A percentile compares a stretch with the other conserved stretches of the same genome.
These are phyloP conservation scores for Antheraea yamamai DNA, from an alignment of 2,888 invertebrate species.

Conservation along the genomic window DNA sequence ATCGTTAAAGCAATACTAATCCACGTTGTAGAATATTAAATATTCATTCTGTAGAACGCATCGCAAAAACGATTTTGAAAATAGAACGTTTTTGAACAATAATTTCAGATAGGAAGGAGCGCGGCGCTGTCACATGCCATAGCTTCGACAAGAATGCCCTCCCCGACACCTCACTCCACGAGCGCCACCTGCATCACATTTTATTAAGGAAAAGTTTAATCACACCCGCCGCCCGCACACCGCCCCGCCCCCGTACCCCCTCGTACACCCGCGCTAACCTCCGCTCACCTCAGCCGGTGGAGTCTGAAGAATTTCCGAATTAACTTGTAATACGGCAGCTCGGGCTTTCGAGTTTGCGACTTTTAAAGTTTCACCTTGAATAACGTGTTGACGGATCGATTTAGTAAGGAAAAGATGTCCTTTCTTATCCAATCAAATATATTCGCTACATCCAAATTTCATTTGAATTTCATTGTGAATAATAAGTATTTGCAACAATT, in stretches of 20 bases:
- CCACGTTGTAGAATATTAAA: not conserved
- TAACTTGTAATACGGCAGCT: conserved; percentile 41
- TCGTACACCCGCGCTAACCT: conserved; percentile 19
- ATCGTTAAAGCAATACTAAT: not conserved
- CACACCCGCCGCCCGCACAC: conserved; percentile 28
- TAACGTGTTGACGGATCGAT: conserved; percentile 9
- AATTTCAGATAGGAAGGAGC: conserved; percentile 48
- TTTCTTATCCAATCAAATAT: not conserved
- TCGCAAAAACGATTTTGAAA: conserved; percentile 1
- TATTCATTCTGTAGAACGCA: not conserved
- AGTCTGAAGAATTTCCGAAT: conserved; percentile 44
- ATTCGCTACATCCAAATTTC: too few species aligned
- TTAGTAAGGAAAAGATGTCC: not conserved
- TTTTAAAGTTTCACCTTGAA: conserved; percentile 14
- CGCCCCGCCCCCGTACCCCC: conserved; percentile 15
- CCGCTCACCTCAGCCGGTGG: conserved; percentile 24
- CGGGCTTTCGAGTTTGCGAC: conserved; percentile 11
- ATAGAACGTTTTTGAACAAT: conserved; percentile 33
- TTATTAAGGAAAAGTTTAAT: conserved; percentile 49
- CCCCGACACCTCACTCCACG: conserved; percentile 24
- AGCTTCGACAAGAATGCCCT: conserved; percentile 42
- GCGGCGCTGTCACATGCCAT: conserved; percentile 44
- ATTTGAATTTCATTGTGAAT: too few species aligned
- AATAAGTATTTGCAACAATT: too few species aligned
- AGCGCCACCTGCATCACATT: conserved; percentile 30